Evolutionary conservation across 2,888 invertebrate genomes (phyloP).

Genomic region (Xanthia togata): DNA sequence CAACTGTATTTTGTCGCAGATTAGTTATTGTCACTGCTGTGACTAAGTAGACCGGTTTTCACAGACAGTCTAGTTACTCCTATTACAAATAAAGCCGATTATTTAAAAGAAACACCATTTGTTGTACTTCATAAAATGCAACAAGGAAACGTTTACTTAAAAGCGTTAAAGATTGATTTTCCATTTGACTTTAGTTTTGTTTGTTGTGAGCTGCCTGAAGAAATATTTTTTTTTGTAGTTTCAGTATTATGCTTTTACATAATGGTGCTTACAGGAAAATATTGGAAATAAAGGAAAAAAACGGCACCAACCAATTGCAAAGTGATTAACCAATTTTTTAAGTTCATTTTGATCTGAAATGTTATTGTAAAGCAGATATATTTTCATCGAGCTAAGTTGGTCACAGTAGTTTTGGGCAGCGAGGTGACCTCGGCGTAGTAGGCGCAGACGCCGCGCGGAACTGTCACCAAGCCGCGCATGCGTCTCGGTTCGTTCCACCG

Average conservation of each 20-base stretch:
- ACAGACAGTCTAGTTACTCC: slow-evolving; percentile 34
- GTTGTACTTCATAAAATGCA: slow-evolving; percentile 29
- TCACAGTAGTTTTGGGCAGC: slow-evolving; percentile 70
- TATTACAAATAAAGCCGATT: slow-evolving; percentile 33
- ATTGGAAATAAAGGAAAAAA: no score
- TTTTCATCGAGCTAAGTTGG: slow-evolving; percentile 62
- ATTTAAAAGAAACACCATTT: slow-evolving; percentile 38
- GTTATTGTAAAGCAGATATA: not conserved
- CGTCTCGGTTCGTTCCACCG: slow-evolving; percentile 84
- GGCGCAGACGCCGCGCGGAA: slow-evolving; percentile 80
- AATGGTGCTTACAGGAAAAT: slow-evolving; percentile 13
- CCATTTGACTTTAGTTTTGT: slow-evolving; percentile 22
- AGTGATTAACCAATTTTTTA: slow-evolving; percentile 10
- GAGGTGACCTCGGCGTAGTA: slow-evolving; percentile 81
- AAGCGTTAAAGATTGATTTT: slow-evolving; percentile 38
- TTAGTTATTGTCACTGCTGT: slow-evolving; percentile 69
- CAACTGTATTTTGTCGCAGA: slow-evolving; percentile 80
- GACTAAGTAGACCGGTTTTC: slow-evolving; percentile 48
- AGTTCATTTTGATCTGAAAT: not conserved
- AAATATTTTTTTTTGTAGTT: slow-evolving; percentile 5
- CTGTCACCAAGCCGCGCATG: slow-evolving; percentile 84
- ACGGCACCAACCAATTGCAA: no score
- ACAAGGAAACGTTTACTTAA: slow-evolving; percentile 42
- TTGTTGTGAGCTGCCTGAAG: slow-evolving; percentile 5
- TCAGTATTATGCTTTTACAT: slow-evolving; percentile 13